A percentile compares a stretch with the other conserved stretches of the same genome.
These are phyloP conservation scores for Myrmecobius fasciatus DNA, from an alignment of 2,113 vertebrate species.

Conservation along the genomic window DNA sequence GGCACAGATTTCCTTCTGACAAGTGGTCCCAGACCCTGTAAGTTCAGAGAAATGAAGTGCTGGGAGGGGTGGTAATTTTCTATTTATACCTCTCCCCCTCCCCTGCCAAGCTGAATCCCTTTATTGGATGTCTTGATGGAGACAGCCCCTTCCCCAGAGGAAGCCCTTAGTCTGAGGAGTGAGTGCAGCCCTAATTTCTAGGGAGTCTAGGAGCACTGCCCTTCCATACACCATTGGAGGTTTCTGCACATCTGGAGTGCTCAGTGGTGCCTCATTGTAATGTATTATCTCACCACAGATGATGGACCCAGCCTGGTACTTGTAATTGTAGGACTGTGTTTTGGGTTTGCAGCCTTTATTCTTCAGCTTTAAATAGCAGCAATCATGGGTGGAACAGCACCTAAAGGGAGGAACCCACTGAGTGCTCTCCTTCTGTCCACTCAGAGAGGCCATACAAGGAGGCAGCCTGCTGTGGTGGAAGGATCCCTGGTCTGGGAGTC, in stretches of 20 bases:
- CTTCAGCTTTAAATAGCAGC: constrained; percentile 35
- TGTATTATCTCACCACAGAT: constrained; percentile 53
- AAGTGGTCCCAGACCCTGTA: constrained; percentile 40
- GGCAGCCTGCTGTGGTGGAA: not conserved
- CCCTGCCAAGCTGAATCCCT: not conserved
- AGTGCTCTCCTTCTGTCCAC: too few species aligned
- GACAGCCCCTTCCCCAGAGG: not conserved
- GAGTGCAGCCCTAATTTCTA: not conserved
- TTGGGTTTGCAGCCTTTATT: fast-evolving
- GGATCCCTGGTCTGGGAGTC: not conserved
- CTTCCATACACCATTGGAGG: not conserved
- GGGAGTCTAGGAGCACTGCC: not conserved
- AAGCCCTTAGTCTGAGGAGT: too few species aligned
- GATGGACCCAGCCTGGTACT: fast-evolving
- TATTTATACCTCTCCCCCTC: not conserved
- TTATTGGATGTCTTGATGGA: not conserved
- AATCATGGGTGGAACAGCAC: constrained; percentile 73
- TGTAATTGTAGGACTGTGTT: fast-evolving
- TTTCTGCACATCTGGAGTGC: not conserved
- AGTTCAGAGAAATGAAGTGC: not conserved
- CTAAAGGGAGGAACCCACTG: not conserved
- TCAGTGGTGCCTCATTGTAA: fast-evolving
- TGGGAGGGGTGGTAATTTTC: fast-evolving
- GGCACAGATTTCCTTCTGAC: constrained; percentile 55
- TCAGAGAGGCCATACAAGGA: not conserved